Conservation (phyloP, 2,797 vertebrate species). For the Holocentrus rufus region DNA sequence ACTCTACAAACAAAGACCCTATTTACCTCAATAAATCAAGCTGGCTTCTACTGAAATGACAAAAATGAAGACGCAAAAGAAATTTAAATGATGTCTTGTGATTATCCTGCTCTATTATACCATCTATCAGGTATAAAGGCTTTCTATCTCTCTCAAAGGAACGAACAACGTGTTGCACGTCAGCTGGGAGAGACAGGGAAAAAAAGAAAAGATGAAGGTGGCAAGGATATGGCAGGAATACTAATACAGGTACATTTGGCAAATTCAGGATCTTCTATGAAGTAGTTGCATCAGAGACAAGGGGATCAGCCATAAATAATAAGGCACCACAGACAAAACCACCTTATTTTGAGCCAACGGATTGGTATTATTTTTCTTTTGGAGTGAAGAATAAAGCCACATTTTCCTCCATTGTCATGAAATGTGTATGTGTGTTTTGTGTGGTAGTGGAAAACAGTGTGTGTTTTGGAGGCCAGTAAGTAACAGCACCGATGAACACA, state of each 20-base stretch:
- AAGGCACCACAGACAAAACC: conserved; percentile 39
- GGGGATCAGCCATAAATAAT: conserved; percentile 55
- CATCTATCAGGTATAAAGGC: background rate
- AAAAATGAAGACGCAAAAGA: background rate
- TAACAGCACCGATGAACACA: background rate
- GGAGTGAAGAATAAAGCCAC: conserved; percentile 19
- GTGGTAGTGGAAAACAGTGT: background rate
- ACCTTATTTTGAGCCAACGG: conserved; percentile 25
- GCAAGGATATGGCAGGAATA: conserved; percentile 41
- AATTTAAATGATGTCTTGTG: background rate
- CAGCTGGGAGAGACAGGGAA: background rate
- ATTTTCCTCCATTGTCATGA: background rate
- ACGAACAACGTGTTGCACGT: background rate
- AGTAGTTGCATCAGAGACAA: conserved; percentile 54
- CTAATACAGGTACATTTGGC: conserved; percentile 44
- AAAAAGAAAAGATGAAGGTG: conserved; percentile 29
- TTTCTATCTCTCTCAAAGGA: background rate
- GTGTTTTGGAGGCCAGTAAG: background rate
- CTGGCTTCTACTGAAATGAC: background rate
- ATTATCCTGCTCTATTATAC: background rate
- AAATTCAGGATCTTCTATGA: conserved; percentile 37
- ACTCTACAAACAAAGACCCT: background rate
- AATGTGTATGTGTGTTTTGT: background rate
- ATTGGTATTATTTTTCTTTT: conserved; percentile 42
- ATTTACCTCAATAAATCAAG: background rate